Percentiles rank a stretch among this genome's conserved stretches.
Conservation (phyloP, 2,888 invertebrate species). For the Lissocephala sabroskyi region DNA sequence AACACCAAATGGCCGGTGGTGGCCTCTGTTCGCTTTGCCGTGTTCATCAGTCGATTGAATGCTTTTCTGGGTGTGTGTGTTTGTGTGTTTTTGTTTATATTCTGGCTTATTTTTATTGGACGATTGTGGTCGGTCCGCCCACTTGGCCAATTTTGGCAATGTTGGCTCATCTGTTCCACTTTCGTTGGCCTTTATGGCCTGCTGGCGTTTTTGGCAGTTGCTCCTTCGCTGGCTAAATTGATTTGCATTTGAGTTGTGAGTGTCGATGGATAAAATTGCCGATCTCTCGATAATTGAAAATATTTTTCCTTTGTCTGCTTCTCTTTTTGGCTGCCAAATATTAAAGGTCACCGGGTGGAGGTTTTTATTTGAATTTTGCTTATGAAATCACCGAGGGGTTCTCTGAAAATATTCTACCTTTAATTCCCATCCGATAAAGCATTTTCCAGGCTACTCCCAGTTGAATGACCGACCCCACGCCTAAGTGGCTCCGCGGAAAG, state of each 20-base stretch:
- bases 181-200: not conserved
- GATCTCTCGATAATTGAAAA: constrained; percentile 48
- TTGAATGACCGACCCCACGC: too few species aligned
- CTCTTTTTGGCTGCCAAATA: not conserved
- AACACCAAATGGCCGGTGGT: too few species aligned
- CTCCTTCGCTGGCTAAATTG: constrained; percentile 28
- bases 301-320: constrained; percentile 23
- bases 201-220: constrained; percentile 7
- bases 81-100: constrained; percentile 43
- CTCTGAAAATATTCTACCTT: too few species aligned
- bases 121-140: constrained; percentile 28
- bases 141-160: too few species aligned
- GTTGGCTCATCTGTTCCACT: too few species aligned
- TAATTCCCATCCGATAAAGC: too few species aligned
- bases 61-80: not conserved
- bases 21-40: not conserved
- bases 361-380: too few species aligned
- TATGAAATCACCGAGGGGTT: too few species aligned
- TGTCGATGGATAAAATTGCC: constrained; percentile 32
- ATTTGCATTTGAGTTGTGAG: constrained; percentile 38
- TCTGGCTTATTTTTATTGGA: constrained; percentile 52
- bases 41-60: too few species aligned
- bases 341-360: too few species aligned
- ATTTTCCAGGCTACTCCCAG: too few species aligned
- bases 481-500: too few species aligned